Percentiles rank a stretch among this genome's conserved stretches.
phyloP scores from a whole-genome alignment of 2,888 invertebrate species.

The Machimus atricapillus region DNA sequence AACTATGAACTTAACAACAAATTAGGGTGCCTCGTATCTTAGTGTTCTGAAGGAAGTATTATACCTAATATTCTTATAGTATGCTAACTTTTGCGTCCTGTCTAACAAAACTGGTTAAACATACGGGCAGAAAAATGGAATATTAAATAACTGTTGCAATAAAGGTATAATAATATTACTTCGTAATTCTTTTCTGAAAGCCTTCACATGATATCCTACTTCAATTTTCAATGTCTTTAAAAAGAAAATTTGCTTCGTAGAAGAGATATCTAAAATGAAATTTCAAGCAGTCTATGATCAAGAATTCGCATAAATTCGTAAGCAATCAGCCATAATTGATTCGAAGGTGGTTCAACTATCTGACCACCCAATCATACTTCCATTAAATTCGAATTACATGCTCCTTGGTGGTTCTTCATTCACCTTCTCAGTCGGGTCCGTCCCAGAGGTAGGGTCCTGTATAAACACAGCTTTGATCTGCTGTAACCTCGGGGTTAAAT shows the following conservation, averaged over 20 bases:
- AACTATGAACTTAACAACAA: too few relatives aligned
- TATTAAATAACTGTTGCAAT: too few relatives aligned
- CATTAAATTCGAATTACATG: conserved; percentile 47
- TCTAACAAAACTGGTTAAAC: too few relatives aligned
- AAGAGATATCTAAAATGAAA: background rate
- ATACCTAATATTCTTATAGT: too few relatives aligned
- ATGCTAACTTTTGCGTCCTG: too few relatives aligned
- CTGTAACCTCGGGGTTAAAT: conserved; percentile 42
- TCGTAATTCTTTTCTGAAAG: background rate
- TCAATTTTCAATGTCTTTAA: too few relatives aligned
- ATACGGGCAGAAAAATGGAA: too few relatives aligned
- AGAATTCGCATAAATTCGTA: background rate
- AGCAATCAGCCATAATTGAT: background rate
- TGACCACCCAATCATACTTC: conserved; percentile 45
- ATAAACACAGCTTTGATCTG: conserved; percentile 46
- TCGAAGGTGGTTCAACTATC: background rate
- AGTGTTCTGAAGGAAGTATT: too few relatives aligned
- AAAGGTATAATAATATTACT: too few relatives aligned
- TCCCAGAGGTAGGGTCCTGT: conserved; percentile 7
- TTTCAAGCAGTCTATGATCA: background rate
- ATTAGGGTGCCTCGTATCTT: too few relatives aligned
- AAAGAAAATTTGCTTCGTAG: background rate
- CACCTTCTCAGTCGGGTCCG: background rate
- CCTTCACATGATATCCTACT: too few relatives aligned
- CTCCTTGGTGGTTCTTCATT: conserved; percentile 45